A percentile compares a stretch with the other conserved stretches of the same genome.
Conservation (phyloP, 2,888 invertebrate genomes). For the Vesta saturnalis region DNA sequence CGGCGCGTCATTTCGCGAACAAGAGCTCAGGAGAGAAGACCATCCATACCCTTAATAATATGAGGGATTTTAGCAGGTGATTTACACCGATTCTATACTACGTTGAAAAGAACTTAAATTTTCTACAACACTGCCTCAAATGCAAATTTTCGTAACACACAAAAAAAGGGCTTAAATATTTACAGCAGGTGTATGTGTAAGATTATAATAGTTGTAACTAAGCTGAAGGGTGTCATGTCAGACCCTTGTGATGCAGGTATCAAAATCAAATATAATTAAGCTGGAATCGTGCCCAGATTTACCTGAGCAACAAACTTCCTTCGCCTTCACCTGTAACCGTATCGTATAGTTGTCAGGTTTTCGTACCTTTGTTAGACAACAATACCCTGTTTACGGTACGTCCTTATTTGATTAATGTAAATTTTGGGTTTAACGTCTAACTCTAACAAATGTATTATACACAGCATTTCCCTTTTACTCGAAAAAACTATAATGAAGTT, state of each 20-base stretch:
- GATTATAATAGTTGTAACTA: background rate
- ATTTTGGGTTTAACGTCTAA: background rate
- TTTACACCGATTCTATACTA: constrained; percentile 30
- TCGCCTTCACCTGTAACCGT: constrained; percentile 23
- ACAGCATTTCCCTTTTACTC: background rate
- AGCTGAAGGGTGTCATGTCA: constrained; percentile 14
- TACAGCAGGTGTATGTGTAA: background rate
- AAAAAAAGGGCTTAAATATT: background rate
- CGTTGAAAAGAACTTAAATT: constrained; percentile 22
- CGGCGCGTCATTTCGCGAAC: constrained; percentile 33
- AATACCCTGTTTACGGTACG: constrained; percentile 3
- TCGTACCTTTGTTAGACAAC: constrained; percentile 13
- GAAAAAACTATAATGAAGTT: background rate
- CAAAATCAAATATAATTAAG: constrained; percentile 9
- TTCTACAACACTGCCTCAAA: constrained; percentile 16
- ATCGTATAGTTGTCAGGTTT: constrained; percentile 15
- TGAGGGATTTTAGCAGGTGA: constrained; percentile 32
- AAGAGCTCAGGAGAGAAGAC: constrained; percentile 26
- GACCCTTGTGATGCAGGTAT: constrained; percentile 16
- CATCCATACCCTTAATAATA: constrained; percentile 32
- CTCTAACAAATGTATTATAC: background rate
- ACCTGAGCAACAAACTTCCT: constrained; percentile 17
- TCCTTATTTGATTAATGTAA: constrained; percentile 9
- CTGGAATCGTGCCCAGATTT: constrained; percentile 13
- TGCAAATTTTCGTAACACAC: background rate